phyloP scores from a whole-genome alignment of 2,888 invertebrate species.

The Troides oblongomaculatus region DNA sequence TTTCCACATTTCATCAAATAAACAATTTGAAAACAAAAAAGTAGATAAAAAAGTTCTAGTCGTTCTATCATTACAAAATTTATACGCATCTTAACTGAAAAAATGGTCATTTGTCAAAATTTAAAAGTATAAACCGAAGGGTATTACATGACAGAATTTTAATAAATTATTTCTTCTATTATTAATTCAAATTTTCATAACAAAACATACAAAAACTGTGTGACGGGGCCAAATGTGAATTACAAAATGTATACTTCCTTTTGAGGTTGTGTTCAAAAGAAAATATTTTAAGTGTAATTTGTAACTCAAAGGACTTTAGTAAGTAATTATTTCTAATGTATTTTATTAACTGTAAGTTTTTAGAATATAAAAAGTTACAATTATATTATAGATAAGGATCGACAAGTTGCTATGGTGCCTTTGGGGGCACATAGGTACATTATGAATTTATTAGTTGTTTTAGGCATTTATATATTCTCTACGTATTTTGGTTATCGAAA shows the following conservation, averaged over 20 bases:
- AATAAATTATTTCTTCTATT: not conserved
- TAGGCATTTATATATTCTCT: no score
- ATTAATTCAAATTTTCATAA: not conserved
- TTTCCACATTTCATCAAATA: no score
- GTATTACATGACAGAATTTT: conserved; percentile 8
- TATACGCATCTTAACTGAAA: not conserved
- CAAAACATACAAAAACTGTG: not conserved
- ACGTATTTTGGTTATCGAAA: no score
- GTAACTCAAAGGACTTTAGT: not conserved
- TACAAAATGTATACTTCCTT: no score
- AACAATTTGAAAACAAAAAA: no score
- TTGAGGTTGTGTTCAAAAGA: not conserved
- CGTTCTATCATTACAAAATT: not conserved
- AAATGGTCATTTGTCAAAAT: conserved; percentile 6
- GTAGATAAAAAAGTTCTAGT: not conserved
- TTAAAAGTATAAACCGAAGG: conserved; percentile 2
- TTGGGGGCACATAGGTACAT: no score
- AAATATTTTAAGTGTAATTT: not conserved
- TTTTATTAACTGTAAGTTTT: not conserved
- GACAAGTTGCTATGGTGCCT: not conserved
- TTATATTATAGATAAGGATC: not conserved
- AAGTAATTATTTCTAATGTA: not conserved
- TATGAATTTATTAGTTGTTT: no score
- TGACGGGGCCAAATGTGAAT: not conserved
- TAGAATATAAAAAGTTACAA: not conserved